Evolutionary conservation across 2,113 vertebrate species (phyloP), one percentile per base, ranked within the genome.

Genomic region (Lampris incognitus): DNA sequence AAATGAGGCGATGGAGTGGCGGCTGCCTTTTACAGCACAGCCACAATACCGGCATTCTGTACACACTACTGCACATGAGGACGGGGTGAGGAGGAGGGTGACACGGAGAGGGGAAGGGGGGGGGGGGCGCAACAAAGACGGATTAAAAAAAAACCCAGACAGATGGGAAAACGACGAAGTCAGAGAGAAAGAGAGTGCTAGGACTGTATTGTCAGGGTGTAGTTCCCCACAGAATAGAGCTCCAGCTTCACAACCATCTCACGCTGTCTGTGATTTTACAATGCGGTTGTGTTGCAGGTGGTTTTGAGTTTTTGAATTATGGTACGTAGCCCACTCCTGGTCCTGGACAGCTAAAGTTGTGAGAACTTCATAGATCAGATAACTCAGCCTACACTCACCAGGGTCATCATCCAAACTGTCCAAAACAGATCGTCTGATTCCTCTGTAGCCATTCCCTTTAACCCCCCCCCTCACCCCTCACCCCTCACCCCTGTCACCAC

Each of bases 1-100:
- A 93, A 90, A 93, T 88, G 84, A 88, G 84, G 82, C 87, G 74
- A 82, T 85, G 76, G 81, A 85, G 86, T 69, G 74, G 50, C 72
- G 76, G 72, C 79, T 66, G 82, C 65, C 86, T 83, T 82, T 76
- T 85, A 85, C 83, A 82, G 83, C 81, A 48, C 24, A 48, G 84
- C 67, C 83, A 92, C 88, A 92, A 88, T 91, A 65, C 44, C 36
- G 5, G 78, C 81, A 79, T 91, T 92, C 87, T 89, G 77, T 74
- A 70, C 78, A 38, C 79, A 72, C 69, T 44, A 55, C 72, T 36
- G 73, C 68, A 71, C 50, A 49, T 72, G 76, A 70, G 74, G 63
- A 38, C 62, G 66, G 61, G 74, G 50, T 55, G 50, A 11, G 38
- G 63, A 54, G 50, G 13, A 36, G 51, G 69, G 41, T n/a, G 8